These are phyloP conservation scores for Tupiocoris notatus DNA, from an alignment of 2,888 invertebrate species.

Conservation along the genomic window DNA sequence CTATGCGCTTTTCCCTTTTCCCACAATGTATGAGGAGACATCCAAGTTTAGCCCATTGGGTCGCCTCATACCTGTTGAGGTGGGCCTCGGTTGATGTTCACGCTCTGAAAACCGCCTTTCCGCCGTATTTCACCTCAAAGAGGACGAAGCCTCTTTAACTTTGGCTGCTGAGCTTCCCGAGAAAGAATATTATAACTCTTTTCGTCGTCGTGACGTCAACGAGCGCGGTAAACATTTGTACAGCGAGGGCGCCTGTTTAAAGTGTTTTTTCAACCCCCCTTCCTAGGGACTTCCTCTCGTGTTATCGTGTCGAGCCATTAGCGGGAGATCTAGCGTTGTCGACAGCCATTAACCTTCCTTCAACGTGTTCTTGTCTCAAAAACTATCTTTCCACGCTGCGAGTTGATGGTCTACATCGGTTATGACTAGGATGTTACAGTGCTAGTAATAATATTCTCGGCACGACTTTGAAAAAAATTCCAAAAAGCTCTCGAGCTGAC, in stretches of 20 bases:
- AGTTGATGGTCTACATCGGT: too few species aligned
- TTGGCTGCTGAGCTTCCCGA: background rate
- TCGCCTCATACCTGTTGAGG: background rate
- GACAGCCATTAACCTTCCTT: background rate
- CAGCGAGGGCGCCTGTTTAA: background rate
- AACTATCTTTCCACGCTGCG: too few species aligned
- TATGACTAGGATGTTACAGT: too few species aligned
- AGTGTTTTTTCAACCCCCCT: background rate
- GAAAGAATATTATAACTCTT: background rate
- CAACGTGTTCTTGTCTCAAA: too few species aligned
- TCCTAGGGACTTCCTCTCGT: too few species aligned
- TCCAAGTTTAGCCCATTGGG: background rate
- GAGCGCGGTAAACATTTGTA: constrained; percentile 8
- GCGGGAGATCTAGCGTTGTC: background rate
- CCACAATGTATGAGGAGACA: background rate
- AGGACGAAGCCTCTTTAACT: background rate
- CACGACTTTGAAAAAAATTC: too few species aligned
- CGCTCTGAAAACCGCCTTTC: constrained; percentile 29
- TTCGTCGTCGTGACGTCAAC: constrained; percentile 7
- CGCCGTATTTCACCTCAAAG: constrained; percentile 32
- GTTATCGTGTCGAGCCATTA: background rate
- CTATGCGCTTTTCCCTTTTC: background rate
- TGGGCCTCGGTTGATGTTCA: background rate
- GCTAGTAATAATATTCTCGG: too few species aligned
- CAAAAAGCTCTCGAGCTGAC: too few species aligned